Evolutionary conservation across 2,888 invertebrate genomes (phyloP).

Genomic region (Allophyes oxyacanthae): DNA sequence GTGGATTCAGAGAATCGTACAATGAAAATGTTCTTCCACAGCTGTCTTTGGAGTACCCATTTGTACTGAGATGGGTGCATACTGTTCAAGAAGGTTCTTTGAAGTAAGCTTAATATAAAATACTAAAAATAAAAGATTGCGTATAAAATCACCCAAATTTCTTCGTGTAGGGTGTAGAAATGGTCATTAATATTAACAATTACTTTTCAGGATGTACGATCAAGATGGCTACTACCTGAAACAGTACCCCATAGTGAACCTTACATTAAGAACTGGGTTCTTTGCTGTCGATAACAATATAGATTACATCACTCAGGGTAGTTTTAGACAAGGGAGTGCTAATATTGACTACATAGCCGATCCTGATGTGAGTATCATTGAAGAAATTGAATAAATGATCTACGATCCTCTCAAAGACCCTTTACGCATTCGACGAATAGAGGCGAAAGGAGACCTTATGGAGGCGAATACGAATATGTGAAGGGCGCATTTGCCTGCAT

Average conservation of each 20-base stretch:
- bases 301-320: conserved; percentile 73
- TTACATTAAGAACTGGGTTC: conserved; percentile 70
- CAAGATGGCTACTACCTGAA: conserved; percentile 63
- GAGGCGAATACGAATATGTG: too few species aligned
- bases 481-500: too few species aligned
- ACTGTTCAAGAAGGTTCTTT: conserved; percentile 65
- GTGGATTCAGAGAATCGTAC: conserved; percentile 66
- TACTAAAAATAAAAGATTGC: too few species aligned
- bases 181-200: too few species aligned
- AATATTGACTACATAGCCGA: conserved; percentile 72
- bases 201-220: conserved; percentile 68
- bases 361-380: conserved; percentile 68
- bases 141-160: too few species aligned
- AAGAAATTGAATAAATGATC: neutral
- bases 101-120: conserved; percentile 67
- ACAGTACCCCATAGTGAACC: conserved; percentile 66
- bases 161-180: too few species aligned
- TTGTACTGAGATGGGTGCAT: conserved; percentile 66
- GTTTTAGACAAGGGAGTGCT: conserved; percentile 72
- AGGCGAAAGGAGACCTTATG: too few species aligned
- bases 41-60: conserved; percentile 65
- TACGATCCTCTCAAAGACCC: too few species aligned
- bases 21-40: conserved; percentile 61
- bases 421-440: too few species aligned
- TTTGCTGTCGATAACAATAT: conserved; percentile 70